These are phyloP conservation scores for Planiliza haematocheilus DNA, from an alignment of 2,113 vertebrate genomes.

Conservation along the genomic window DNA sequence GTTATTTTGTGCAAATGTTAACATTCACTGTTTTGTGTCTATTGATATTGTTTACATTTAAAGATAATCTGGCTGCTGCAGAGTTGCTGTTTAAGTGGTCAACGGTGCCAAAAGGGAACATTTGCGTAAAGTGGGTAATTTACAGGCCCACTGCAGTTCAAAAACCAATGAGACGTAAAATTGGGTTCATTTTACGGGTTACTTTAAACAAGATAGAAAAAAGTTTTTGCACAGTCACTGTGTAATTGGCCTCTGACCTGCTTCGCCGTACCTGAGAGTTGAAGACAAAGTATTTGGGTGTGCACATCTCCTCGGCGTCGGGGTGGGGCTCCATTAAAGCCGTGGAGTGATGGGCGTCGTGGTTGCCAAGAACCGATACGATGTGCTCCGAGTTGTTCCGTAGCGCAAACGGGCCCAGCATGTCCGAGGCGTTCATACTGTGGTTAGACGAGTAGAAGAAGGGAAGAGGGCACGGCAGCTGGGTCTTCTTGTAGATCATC, in stretches of 20 bases:
- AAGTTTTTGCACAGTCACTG: too few relatives aligned
- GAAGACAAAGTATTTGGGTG: constrained; percentile 94
- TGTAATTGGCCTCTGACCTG: too few relatives aligned
- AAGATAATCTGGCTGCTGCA: too few relatives aligned
- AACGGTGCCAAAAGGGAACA: neutral
- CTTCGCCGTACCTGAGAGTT: constrained; percentile 90
- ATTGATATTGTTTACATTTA: too few relatives aligned
- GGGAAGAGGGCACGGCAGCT: constrained; percentile 93
- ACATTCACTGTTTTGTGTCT: neutral
- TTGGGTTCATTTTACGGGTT: neutral
- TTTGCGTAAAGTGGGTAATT: neutral
- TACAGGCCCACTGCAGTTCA: neutral
- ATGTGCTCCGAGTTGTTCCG: constrained; percentile 84
- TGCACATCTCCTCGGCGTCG: constrained; percentile 86
- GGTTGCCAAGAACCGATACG: constrained; percentile 72
- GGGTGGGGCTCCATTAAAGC: constrained; percentile 82
- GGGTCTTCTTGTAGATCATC: constrained; percentile 98
- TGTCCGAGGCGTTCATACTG: constrained; percentile 85
- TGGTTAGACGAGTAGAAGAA: constrained; percentile 83
- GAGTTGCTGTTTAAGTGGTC: neutral
- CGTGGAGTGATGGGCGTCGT: constrained; percentile 62
- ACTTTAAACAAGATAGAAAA: neutral
- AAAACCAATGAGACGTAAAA: neutral
- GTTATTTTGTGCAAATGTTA: neutral
- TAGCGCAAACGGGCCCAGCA: constrained; percentile 57